Base-by-base conservation (phyloP, 2,888 invertebrate species). In the Pristionchus maxplancki region DNA sequence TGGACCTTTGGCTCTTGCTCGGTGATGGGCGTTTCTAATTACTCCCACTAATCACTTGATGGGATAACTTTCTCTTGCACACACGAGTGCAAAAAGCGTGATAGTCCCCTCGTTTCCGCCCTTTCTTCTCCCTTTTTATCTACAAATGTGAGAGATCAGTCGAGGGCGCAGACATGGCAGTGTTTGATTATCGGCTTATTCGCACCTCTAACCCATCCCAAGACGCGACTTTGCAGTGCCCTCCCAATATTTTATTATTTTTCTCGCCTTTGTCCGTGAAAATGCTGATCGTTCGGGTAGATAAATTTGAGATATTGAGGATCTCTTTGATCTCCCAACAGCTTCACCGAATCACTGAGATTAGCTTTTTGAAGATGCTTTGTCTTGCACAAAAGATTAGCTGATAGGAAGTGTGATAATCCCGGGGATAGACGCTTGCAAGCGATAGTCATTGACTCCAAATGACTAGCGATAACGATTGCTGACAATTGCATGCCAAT, bases 141-240 rank as follows among this genome's bases (percentile, higher is more conserved):
- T n/a, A n/a, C n/a, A 13, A 31, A 20, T 34, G 40, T 37, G 24
- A 40, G 74, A 24, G 78, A n/a, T 44, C n/a, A 78, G 78, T 44
- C 20, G 13, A 28, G 31, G 71, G 71, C 78, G 48, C 48, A 44
- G 44, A 37, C 48, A 40, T 78, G 44, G 37, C 28, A 28, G 78
- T 78, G 78, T 78, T 78, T 78, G 78, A 78, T 78, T 40, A 78
- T 48, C 44, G 78, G 9, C 78, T 78, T 78, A 78, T 48, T 78
- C 78, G n/a, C 78, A 78, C 78, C 48, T 48, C 78, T 24, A 48
- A 78, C 40, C 78, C 40, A 37, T 74, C 24, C 20, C 2, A 67
- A 78, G 78, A 17, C 44, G 44, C 78, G 28, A 28, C 44, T 78
- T 78, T 78, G 37, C 44, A 13, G 44, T n/a, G 28, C 44, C 78